Evolutionary conservation across 2,113 vertebrate genomes (phyloP), one percentile per base, ranked within the genome.

Genomic region (Dissostichus mawsoni): DNA sequence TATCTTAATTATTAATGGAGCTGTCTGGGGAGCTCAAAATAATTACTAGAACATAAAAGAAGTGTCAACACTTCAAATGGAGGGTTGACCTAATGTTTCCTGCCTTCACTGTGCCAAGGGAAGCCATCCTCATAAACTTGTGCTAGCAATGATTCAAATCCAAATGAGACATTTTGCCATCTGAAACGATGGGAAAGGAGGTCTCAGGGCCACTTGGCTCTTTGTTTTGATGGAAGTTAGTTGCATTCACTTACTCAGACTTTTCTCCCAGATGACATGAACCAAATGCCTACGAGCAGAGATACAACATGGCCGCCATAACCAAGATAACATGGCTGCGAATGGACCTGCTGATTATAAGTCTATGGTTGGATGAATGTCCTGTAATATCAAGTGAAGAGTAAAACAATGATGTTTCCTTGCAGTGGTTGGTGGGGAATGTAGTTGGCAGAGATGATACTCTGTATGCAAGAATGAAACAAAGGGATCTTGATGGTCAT

Each of bases 401-500:
- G 36, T 41, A 41, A 41, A 41, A 41, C 36, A 20, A 72, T 82
- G 69, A 17, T 90, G 57, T 89, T 86, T 91, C 36, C 69, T 92
- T 92, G 61, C 92, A 96, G 95, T 96, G 95, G 95, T 82, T 96
- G 80, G 93, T 95, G 92, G 95, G 95, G 53, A 96, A 93, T 77
- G 94, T 95, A 63, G 94, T 96, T 73, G 94, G 95, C 85, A 91
- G 95, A 92, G 95, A 95, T 59, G 95, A 95, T 73, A 93, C 94
- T 47, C 83, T 96, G 82, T 96, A 95, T 76, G 93, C 95, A 63
- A 93, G 95, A 91, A 96, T 96, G 95, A 96, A 95, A 86, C 95
- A 95, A 74, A 92, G 95, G 78, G 95, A 96, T 69, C 90, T 95
- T 11, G 95, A 95, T 23, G 94, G 91, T n/a, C 94, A 95, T 73